Base-by-base conservation (phyloP, 1,140 invertebrate species). In the Coenobita brevimanus region DNA sequence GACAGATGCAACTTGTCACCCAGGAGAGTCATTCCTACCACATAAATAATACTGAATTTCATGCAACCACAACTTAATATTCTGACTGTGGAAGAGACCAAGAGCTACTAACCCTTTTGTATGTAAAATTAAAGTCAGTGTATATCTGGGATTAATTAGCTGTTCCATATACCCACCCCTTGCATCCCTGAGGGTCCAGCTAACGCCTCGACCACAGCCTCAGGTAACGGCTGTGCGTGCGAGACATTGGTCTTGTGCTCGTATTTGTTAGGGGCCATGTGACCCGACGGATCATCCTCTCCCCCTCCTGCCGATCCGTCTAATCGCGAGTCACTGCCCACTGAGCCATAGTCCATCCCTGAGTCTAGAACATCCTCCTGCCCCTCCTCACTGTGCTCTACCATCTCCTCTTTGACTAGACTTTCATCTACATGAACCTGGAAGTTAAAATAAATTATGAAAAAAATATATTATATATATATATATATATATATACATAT, bases 171-270 rank as follows among this genome's bases (percentile, higher is more conserved):
- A 76, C 79, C 46, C 46, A 90, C 89, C 78, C 73, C 80, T 67
- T 89, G 89, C 89, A 90, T 89, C 60, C 89, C 89, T 71, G 89
- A 90, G 43, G 89, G 89, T 73, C 89, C 89, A 17, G 89, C 89
- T 60, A 90, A 54, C 2, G 89, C 89, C 54, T 90, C 89, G 1
- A 88, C 89, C 64, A 90, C 89, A 24, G 89, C 89, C 41, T 90
- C 89, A 8, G 89, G 86, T 15, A 90, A 69, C 54, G 82, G 87
- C 38, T 90, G 89, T 15, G 83, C 60, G n/a, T 90, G 89, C 15
- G 76, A 80, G 2, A 76, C 30, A 43, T 71, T 71, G 27, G 71
- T 30, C 21, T 81, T 87, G 21, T 30, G 85, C 57, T 87, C 85
- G 27, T 67, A 87, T 41, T 87, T 87, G 78, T 80, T 80, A 43